Evolutionary conservation across 1,140 invertebrate genomes (phyloP), one percentile per base, ranked within the genome.

Genomic region (Scaptomyza montana): DNA sequence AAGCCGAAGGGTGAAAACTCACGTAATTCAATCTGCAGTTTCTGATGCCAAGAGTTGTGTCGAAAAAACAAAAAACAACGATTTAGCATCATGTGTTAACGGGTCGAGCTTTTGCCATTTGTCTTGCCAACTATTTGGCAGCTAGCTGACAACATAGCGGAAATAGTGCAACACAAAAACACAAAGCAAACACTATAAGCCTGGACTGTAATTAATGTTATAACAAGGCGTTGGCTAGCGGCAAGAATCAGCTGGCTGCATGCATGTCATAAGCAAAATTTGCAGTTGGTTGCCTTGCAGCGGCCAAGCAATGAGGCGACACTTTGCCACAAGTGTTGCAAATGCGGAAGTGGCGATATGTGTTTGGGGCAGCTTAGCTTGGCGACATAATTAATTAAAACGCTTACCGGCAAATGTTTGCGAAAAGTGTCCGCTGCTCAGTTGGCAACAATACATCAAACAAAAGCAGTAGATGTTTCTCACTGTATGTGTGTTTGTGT

Each of bases 11-110:
- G 4, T 43, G 33, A 30, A 16, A 73, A 67, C 39, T 43, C 79
- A 77, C 84, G 84, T 89, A 89, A 89, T 89, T 89, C 85, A 89
- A 89, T 89, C 84, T 89, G 62, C 84, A 89, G 66, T 77, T 74
- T 80, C 79, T 77, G 81, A 16, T 16, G 16, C 16, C 16, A 16
- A 16, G 16, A 16, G 16, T 16, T 16, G 16, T 16, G 16, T 16
- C 16, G 39, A 39, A 21, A 19, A 60, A 50, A 60, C 70, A 9
- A 33, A 33, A 33, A 36, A 36, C 5, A 30, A 36, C 1, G 0
- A 68, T 64, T 68, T 68, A 55, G 60, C 67, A 74, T 62, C 72
- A 69, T 64, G 54, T 74, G 72, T 70, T 74, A 70, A 70, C 66
- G 66, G 62, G 56, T 33, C 56, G 36, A 6, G 45, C 25, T 53